Conservation (phyloP, 2,888 invertebrate genomes). For the Calameuta idolon region DNA sequence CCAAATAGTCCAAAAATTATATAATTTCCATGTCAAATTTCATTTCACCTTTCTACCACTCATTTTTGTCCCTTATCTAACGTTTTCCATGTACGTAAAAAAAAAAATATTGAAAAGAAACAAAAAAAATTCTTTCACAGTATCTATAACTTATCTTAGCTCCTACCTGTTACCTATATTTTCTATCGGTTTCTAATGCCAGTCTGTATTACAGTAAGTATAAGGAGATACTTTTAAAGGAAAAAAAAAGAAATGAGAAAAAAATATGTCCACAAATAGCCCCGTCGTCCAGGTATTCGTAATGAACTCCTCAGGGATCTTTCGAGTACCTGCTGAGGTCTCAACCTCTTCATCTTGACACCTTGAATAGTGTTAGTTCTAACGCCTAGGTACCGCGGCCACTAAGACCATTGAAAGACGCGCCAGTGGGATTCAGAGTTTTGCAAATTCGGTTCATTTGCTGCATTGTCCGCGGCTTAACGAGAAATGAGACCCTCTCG, state of each 20-base stretch:
- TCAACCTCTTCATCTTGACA: constrained; percentile 56
- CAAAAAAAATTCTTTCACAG: background rate
- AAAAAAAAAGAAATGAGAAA: background rate
- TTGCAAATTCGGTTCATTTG: constrained; percentile 68
- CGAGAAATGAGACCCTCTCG: constrained; percentile 60
- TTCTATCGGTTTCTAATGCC: background rate
- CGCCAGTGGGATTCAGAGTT: constrained; percentile 38
- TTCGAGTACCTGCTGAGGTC: constrained; percentile 48
- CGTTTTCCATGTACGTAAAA: background rate
- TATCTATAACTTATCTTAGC: background rate
- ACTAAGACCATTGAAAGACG: constrained; percentile 48
- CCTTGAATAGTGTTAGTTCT: constrained; percentile 66
- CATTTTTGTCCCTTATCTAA: background rate
- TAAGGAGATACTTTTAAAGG: background rate
- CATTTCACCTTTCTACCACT: background rate
- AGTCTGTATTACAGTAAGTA: background rate
- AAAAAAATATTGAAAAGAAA: background rate
- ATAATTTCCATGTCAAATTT: background rate
- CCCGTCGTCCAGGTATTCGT: constrained; percentile 33
- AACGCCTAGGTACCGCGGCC: constrained; percentile 57
- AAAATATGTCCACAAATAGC: background rate
- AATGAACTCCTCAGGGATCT: constrained; percentile 51
- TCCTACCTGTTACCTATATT: background rate
- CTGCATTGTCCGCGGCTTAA: constrained; percentile 63
- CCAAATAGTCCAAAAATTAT: too few species aligned